These are phyloP conservation scores for Phalacrocorax aristotelis DNA, from an alignment of 2,113 vertebrate genomes.

Conservation along the genomic window DNA sequence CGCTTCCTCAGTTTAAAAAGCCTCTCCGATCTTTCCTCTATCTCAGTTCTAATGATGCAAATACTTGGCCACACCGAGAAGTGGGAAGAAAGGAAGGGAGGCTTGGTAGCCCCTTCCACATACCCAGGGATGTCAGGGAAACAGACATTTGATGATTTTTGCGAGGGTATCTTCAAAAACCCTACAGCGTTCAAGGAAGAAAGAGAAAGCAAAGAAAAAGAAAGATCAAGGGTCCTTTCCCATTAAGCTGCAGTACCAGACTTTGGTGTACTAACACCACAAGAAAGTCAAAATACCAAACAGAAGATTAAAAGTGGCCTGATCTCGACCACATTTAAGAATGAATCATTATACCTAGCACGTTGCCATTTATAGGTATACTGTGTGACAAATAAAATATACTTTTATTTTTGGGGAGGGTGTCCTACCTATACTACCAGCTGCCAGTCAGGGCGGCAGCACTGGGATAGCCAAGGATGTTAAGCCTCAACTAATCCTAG, in stretches of 20 bases:
- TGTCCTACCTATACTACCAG: neutral
- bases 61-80: neutral
- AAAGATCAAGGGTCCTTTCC: neutral
- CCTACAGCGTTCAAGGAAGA: neutral
- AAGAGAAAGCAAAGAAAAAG: neutral
- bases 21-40: neutral
- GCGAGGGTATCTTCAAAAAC: neutral
- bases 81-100: neutral
- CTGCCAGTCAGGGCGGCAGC: neutral
- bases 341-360: neutral
- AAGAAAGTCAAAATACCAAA: neutral
- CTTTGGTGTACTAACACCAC: neutral
- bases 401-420: neutral
- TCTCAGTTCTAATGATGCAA: neutral
- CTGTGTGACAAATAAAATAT: accelerated
- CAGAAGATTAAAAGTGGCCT: neutral
- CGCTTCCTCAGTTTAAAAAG: neutral
- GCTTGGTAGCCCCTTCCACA: neutral
- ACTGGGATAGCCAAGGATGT: neutral
- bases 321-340: neutral
- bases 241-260: neutral
- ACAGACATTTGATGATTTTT: neutral
- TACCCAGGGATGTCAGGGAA: neutral
- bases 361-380: accelerated
- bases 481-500: neutral